Evolutionary conservation across 2,113 vertebrate species (phyloP), one percentile per base, ranked within the genome.

Genomic region (Sciurus niger): DNA sequence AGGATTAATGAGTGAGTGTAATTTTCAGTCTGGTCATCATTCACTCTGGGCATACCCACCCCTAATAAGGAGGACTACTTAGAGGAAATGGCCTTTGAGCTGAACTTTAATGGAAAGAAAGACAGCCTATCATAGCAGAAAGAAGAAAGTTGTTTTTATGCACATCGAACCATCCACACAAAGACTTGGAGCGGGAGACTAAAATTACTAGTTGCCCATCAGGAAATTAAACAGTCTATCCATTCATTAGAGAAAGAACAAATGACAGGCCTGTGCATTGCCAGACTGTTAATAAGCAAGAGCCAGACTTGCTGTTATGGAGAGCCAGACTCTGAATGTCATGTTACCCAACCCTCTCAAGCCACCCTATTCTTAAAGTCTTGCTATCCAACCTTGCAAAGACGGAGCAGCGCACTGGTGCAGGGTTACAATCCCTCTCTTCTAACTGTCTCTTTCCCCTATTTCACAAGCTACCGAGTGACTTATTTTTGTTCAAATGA

Each of bases 211-310:
- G 82, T 74, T 97, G 30, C 46, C 92, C 90, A 94, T 96, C 78
- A 96, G 94, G 96, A 97, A 97, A 96, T 96, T 91, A 97, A 91
- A 93, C 84, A 97, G 89, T 76, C 93, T 80, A 67, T 94, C 94
- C 90, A 90, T 95, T 96, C 93, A 97, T 96, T 95, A 97, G 65
- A 89, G 93, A 37, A 86, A 76, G 63, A 96, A 87, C 67, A 97
- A 98, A 95, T 94, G 96, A 96, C 32, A 96, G 96, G 74, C 72
- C 85, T 93, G n/a, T 40, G 83, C 90, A 91, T 92, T 79, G 37
- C 90, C 78, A 97, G 96, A 93, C 89, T 84, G 82, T 53, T 95
- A 90, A 94, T 95, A 91, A 97, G 95, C 90, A 80, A 89, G 90
- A 86, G 37, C 65, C 96, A 87, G 94, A 92, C 82, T 86, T 78